These are phyloP conservation scores for Melitaea cinxia DNA, from an alignment of 1,140 invertebrate genomes.

Conservation along the genomic window DNA sequence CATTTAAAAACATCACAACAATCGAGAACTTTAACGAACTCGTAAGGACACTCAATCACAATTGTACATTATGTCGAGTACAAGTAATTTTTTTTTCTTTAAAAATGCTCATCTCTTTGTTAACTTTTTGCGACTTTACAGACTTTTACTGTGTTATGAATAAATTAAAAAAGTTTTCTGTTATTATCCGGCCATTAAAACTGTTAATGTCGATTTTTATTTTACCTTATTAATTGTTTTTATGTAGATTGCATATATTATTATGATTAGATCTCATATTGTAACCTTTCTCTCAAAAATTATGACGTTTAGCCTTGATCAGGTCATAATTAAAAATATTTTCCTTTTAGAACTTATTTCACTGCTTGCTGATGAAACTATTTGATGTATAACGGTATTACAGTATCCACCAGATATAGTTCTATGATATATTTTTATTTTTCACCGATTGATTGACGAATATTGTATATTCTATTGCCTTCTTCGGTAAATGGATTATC, in stretches of 20 bases:
- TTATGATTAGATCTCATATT: no score
- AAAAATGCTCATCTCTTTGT: constrained; percentile 63
- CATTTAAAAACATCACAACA: constrained; percentile 1
- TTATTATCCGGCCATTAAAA: constrained; percentile 27
- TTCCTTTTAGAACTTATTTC: no score
- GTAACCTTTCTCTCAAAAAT: no score
- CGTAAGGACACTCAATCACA: constrained; percentile 16
- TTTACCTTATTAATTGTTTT: neutral
- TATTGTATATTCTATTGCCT: no score
- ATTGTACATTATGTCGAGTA: constrained; percentile 36
- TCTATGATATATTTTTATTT: no score
- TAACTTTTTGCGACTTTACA: constrained; percentile 62
- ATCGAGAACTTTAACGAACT: constrained; percentile 4
- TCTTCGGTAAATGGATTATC: no score
- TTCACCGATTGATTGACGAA: no score
- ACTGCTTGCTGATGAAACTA: no score
- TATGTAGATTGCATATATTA: neutral
- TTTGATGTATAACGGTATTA: no score
- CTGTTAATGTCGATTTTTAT: neutral
- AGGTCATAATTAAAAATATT: no score
- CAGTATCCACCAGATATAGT: no score
- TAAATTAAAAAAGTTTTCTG: constrained; percentile 72
- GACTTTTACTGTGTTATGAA: constrained; percentile 72
- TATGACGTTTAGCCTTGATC: no score
- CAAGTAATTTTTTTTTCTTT: constrained; percentile 65